Base-by-base conservation (phyloP, 2,113 vertebrate genomes). In the Ochotona princeps region DNA sequence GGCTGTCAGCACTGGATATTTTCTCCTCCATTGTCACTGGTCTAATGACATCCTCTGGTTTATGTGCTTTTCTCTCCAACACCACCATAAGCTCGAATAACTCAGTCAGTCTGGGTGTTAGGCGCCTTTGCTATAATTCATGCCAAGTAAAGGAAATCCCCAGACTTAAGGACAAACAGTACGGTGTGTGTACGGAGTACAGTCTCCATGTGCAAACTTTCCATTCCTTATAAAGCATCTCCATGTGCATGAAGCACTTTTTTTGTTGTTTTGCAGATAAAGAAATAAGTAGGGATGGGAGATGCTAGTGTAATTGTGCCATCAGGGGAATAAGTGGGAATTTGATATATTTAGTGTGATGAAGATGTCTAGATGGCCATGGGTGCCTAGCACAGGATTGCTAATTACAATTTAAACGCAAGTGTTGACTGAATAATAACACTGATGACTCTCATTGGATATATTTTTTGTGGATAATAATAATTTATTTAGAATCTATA, bases 1-100 rank as follows among this genome's bases (percentile, higher is more conserved):
- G 85, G 94, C 97, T 98, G 97, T 98, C 97, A 98, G 96, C 97
- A 38, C 94, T 92, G 92, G 96, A 67, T 97, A 96, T 95, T 97
- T 98, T 97, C 97, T 97, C 94, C 82, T 97, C 83, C 92, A 89
- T 92, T 97, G 97, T 97, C 95, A 25, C 28, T 96, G 96, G 96
- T 96, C 97, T 97, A 98, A 98, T 96, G 97, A 97, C 96, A 97
- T 98, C 93, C 97, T 94, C 97, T 97, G 95, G 96, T 98, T 97
- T 97, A 94, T 98, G 97, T 66, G 76, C 95, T 97, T 98, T 98
- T 97, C 82, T 97, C 94, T 96, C 96, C 96, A 96, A 89, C 95
- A 97, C 30, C 51, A 95, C 73, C 84, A 30, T 96, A 97, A 97
- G 97, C 93, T 95, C 92, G 90, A 96, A 96, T 97, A 98, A 97